These are phyloP conservation scores for Hemiscyllium ocellatum DNA, from an alignment of 2,113 vertebrate genomes.

Conservation along the genomic window DNA sequence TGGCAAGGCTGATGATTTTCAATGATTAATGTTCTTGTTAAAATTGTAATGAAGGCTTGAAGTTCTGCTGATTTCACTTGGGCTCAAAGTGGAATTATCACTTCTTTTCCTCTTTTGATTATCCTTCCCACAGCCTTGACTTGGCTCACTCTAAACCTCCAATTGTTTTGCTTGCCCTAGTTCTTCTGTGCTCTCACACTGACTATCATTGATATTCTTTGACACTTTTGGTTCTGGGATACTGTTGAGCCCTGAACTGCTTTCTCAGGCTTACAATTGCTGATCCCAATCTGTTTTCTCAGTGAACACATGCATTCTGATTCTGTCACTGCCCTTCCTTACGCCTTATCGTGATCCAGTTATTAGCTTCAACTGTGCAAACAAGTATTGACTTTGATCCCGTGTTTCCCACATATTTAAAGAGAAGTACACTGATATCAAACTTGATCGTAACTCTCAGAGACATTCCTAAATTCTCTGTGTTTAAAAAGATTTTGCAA, in stretches of 20 bases:
- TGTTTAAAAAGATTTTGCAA: not conserved
- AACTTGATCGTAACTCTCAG: not conserved
- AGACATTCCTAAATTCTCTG: not conserved
- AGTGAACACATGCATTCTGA: not conserved
- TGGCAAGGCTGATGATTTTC: slow-evolving; percentile 17
- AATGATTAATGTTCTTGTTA: slow-evolving; percentile 36
- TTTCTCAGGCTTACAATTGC: not conserved
- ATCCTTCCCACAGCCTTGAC: not conserved
- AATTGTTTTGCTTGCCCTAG: not conserved
- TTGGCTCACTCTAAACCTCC: not conserved
- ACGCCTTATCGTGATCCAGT: not conserved
- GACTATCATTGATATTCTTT: not conserved
- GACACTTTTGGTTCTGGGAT: not conserved
- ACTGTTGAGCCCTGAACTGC: not conserved
- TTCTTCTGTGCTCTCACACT: not conserved
- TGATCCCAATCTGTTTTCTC: not conserved
- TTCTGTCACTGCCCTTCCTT: not conserved
- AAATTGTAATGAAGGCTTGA: not conserved
- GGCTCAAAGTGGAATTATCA: not conserved
- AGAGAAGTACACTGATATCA: not conserved
- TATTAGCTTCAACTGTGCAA: not conserved
- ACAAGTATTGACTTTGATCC: not conserved
- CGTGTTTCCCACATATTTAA: not conserved
- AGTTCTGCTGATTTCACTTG: not conserved
- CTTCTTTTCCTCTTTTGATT: not conserved